phyloP scores from a whole-genome alignment of 2,797 vertebrate species.

The Sitta carolinensis region DNA sequence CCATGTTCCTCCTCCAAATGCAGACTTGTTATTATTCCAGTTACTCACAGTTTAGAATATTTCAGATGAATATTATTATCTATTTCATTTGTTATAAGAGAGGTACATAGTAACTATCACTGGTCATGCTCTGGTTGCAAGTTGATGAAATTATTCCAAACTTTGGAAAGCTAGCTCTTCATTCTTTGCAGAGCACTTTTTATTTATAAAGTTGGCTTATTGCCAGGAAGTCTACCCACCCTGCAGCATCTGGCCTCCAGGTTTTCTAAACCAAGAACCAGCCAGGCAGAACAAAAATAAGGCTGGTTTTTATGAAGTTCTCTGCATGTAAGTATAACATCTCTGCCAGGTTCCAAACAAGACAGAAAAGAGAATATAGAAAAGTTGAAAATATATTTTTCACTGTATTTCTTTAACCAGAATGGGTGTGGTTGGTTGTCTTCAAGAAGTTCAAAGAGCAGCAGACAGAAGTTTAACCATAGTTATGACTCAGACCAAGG shows the following conservation, averaged over 20 bases:
- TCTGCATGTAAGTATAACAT: constrained; percentile 25
- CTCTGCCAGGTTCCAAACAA: constrained; percentile 33
- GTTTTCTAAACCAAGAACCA: constrained; percentile 58
- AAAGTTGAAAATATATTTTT: constrained; percentile 11
- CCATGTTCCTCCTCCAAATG: background rate
- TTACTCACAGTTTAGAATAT: background rate
- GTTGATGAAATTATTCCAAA: constrained; percentile 51
- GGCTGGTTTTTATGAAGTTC: constrained; percentile 46
- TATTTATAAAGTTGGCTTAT: constrained; percentile 40
- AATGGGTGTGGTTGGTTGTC: background rate
- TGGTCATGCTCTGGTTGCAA: constrained; percentile 25
- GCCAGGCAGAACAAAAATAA: constrained; percentile 44
- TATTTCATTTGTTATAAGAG: constrained; percentile 31
- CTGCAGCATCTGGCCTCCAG: constrained; percentile 63
- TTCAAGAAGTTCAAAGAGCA: background rate
- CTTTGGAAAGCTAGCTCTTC: constrained; percentile 37
- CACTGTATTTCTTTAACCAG: background rate
- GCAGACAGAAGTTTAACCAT: background rate
- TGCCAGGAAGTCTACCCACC: constrained; percentile 46
- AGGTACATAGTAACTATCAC: constrained; percentile 21
- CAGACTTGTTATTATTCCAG: constrained; percentile 16
- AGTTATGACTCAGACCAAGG: background rate
- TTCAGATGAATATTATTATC: constrained; percentile 11
- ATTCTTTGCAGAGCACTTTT: constrained; percentile 63
- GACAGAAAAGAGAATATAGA: constrained; percentile 26